Conservation (phyloP, 2,113 vertebrate genomes). For the Hydrochoerus hydrochaeris region DNA sequence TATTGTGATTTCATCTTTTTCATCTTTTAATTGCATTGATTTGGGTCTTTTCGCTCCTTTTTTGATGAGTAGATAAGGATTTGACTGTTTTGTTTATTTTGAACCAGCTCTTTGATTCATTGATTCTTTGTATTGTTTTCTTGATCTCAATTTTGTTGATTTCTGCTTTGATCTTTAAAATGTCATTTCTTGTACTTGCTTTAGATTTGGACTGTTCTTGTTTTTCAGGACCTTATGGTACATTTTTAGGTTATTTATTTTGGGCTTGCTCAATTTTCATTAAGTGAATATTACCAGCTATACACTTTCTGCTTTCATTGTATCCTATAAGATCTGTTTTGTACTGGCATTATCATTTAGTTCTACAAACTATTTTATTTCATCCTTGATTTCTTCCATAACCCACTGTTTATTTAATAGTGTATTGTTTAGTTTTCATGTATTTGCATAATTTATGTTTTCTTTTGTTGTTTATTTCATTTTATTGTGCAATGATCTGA, state of each 20-base stretch:
- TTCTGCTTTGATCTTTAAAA: background rate
- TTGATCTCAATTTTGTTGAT: background rate
- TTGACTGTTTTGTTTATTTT: background rate
- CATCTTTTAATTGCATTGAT: background rate
- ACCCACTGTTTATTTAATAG: background rate
- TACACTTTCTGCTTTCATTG: background rate
- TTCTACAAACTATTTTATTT: background rate
- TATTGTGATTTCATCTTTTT: background rate
- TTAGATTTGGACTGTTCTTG: background rate
- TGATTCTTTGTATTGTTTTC: background rate
- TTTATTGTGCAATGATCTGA: background rate
- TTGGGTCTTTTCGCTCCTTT: background rate
- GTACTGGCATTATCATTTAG: background rate
- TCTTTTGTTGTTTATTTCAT: background rate
- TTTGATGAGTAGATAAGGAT: background rate
- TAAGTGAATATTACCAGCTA: background rate
- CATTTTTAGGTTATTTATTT: no score
- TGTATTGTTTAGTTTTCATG: background rate
- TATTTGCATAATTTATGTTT: background rate
- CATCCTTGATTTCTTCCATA: background rate
- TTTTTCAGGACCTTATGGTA: no score
- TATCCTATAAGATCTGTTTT: background rate
- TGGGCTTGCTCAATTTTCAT: background rate
- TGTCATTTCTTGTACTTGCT: background rate
- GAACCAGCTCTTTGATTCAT: background rate